Base-by-base conservation (phyloP, 2,888 invertebrate species). In the Synanthedon formicaeformis region DNA sequence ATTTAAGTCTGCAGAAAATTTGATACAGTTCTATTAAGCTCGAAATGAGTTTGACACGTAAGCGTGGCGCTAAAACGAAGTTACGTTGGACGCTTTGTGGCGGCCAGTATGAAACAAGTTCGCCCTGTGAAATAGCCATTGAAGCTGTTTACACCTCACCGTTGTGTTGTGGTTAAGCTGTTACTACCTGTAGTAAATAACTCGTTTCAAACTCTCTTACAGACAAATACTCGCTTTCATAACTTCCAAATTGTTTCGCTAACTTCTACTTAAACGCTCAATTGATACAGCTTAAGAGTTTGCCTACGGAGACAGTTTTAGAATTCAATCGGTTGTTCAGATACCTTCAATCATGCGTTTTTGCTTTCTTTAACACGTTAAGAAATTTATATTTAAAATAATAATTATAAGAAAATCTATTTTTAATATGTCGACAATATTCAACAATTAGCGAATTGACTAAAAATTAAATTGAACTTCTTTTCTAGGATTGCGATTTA, bases 61-160 rank as follows among this genome's bases (percentile, higher is more conserved):
- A 12, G 41, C 41, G 45, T 13, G 45, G 41, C 41, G 13, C n/a
- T 13, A 45, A 49, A 49, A 49, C 49, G 23, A 49, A 49, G 18
- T 49, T 49, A 49, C 12, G 48, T 45, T 45, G 48, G 18, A 16
- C 55, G 50, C 55, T 55, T 53, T 45, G 45, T 45, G 45, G 45
- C n/a, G 45, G 45, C n/a, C 45, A 14, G n/a, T 12, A 14, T 45
- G 54, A 62, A 65, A 61, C 60, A 56, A 63, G 60, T 62, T 65
- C 58, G 57, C 60, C 51, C 55, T 55, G 57, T 61, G 62, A 45
- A 67, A 66, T 69, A 64, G 64, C 65, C 65, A 65, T 66, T 67
- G 65, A 63, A 61, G 65, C 58, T 58, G 61, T 66, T 68, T 62
- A 59, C 55, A 55, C 55, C 54, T 55, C 52, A 49, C 14, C 16